These are phyloP conservation scores for Argyrosomus regius DNA, from an alignment of 2,797 vertebrate genomes.

Conservation along the genomic window DNA sequence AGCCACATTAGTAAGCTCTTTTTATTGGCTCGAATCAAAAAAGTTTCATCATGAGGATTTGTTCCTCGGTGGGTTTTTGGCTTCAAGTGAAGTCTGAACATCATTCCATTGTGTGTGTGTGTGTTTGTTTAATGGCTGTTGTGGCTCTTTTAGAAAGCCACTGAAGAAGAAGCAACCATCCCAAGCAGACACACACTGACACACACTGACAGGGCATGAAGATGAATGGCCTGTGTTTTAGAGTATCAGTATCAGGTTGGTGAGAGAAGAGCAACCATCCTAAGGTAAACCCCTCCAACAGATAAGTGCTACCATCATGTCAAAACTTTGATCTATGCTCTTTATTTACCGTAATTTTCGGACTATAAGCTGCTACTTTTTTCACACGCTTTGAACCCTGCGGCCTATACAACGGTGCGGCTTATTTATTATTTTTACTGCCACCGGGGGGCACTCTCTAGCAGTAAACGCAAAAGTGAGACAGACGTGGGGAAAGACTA, in stretches of 20 bases:
- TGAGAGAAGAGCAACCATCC: conserved; percentile 11
- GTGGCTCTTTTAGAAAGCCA: neutral
- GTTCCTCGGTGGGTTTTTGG: neutral
- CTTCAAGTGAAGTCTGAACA: neutral
- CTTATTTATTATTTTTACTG: too few relatives aligned
- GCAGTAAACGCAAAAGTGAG: too few relatives aligned
- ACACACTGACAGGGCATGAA: conserved; percentile 25
- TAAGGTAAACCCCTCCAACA: neutral
- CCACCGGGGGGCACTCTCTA: too few relatives aligned
- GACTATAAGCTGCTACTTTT: too few relatives aligned
- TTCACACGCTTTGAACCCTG: too few relatives aligned
- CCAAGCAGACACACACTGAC: conserved; percentile 1
- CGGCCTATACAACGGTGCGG: too few relatives aligned
- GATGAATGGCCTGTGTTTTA: conserved; percentile 33
- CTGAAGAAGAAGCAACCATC: neutral
- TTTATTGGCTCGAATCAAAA: neutral
- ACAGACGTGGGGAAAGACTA: too few relatives aligned
- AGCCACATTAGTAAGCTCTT: neutral
- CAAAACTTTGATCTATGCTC: too few relatives aligned
- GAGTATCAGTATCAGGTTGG: conserved; percentile 27
- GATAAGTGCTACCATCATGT: too few relatives aligned
- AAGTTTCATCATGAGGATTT: conserved; percentile 7
- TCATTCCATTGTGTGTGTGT: conserved; percentile 18
- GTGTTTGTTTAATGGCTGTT: conserved; percentile 15
- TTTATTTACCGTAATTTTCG: too few relatives aligned